Percentiles rank a stretch among this genome's conserved stretches.
phyloP scores from a whole-genome alignment of 2,113 vertebrate genomes.

The Junco hyemalis region DNA sequence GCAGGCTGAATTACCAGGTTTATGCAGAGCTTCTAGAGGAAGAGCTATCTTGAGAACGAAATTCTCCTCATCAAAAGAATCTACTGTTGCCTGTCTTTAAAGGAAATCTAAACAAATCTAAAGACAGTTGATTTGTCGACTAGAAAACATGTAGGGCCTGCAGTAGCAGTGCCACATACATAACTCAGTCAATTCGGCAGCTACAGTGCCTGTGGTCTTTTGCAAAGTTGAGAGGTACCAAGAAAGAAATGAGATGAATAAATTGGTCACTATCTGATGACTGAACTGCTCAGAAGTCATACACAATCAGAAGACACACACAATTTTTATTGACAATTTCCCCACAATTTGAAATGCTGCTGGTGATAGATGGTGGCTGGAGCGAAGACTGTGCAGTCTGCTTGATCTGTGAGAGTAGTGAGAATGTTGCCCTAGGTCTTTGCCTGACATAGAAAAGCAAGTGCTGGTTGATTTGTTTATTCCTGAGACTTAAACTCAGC shows the following conservation, averaged over 20 bases:
- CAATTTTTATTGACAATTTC: conserved; percentile 53
- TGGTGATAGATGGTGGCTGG: conserved; percentile 45
- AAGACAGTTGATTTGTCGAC: neutral
- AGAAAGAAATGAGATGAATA: conserved; percentile 38
- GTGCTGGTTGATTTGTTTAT: conserved; percentile 54
- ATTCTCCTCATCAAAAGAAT: neutral
- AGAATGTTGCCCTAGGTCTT: conserved; percentile 59
- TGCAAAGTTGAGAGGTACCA: neutral
- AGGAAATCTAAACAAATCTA: conserved; percentile 27
- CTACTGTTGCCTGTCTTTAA: neutral
- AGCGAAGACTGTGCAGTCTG: neutral
- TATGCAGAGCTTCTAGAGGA: neutral
- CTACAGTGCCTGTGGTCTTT: conserved; percentile 9
- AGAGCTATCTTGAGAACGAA: neutral
- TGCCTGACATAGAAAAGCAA: conserved; percentile 45
- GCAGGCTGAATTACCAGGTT: neutral
- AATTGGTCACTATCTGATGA: conserved; percentile 43
- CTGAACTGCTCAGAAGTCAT: conserved; percentile 47
- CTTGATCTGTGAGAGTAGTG: conserved; percentile 22
- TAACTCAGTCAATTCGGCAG: conserved; percentile 12
- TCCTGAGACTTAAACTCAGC: conserved; percentile 4
- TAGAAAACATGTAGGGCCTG: neutral
- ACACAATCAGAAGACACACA: conserved; percentile 17
- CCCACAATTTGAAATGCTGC: conserved; percentile 31
- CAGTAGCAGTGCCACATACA: neutral